Percentiles rank a stretch among this genome's conserved stretches.
phyloP scores from a whole-genome alignment of 2,113 vertebrate genomes.

The Sebastes fasciatus region DNA sequence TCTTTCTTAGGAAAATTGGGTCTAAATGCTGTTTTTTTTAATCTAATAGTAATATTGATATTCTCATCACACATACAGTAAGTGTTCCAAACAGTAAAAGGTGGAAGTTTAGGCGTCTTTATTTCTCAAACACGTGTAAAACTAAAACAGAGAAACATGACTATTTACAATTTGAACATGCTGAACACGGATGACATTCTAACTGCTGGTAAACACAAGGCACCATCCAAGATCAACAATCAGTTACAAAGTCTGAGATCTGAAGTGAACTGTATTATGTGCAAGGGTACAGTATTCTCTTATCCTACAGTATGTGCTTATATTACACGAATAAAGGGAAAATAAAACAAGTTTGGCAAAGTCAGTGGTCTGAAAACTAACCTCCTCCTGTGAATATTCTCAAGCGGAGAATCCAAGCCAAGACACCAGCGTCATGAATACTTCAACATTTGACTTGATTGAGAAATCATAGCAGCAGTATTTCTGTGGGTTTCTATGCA shows the following conservation, averaged over 20 bases:
- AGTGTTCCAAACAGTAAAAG: constrained; percentile 15
- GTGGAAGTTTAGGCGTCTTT: constrained; percentile 48
- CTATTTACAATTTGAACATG: constrained; percentile 60
- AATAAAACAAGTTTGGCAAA: constrained; percentile 33
- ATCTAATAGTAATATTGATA: not conserved
- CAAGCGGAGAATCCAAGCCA: not conserved
- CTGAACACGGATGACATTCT: constrained; percentile 72
- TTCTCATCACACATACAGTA: not conserved
- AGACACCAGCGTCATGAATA: constrained; percentile 19
- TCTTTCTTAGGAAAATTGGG: not conserved
- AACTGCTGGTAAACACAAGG: constrained; percentile 79
- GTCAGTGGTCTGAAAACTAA: constrained; percentile 2
- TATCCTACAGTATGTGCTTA: constrained; percentile 38
- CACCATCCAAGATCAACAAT: constrained; percentile 80
- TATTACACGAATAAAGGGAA: not conserved
- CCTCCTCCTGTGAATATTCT: not conserved
- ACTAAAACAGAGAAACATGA: constrained; percentile 55
- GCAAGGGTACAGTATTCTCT: constrained; percentile 35
- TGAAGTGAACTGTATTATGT: constrained; percentile 73
- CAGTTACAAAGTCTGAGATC: constrained; percentile 68
- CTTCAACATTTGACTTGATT: constrained; percentile 21
- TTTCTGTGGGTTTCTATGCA: constrained; percentile 14
- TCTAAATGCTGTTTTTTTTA: not conserved
- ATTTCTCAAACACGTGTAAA: constrained; percentile 67
- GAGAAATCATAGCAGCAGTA: constrained; percentile 37